Base-by-base conservation (phyloP, 2,797 vertebrate species). In the Anabacerthia variegaticeps region DNA sequence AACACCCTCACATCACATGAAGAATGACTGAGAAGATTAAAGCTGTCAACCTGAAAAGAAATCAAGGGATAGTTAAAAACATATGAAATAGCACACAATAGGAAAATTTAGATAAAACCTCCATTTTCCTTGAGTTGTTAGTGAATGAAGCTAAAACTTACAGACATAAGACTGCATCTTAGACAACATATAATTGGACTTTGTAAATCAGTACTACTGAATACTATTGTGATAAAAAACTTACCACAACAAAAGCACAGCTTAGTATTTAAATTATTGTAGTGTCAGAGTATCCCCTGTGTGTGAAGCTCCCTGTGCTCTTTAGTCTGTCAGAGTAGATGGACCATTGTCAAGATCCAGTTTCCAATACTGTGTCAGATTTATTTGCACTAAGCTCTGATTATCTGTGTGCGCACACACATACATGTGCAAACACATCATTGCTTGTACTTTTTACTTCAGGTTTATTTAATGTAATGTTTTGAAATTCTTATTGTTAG, bases 391-490 rank as follows among this genome's bases (percentile, higher is more conserved):
- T 63, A 39, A 86, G 11, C 28, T 76, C 43, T 36, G 44, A 37
- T 69, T 48, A 43, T 21, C 41, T 71, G 9, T 41, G 32, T 34
- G 23, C 22, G 13, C 8, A 12, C 3, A 20, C 23, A 20, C 17
- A 41, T 16, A 12, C 4, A n/a, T 4, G 8, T 12, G 30, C 8
- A 49, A 23, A 58, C 8, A 41, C 8, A 26, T n/a, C 5, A 0
- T 26, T 85, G 30, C 46, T 46, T 68, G 23, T 13, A 74, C 9
- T 24, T 85, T 66, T 48, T 71, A 67, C 36, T 83, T 69, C 5
- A 76, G 7, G 6, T 41, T 89, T 75, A 73, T 73, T 66, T 65
- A 62, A 69, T 6, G 19, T 12, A 56, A 3, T 23, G 36, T 59
- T 87, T 89, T 80, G 37, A n/a, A 92, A 71, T 54, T 85, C 13